Evolutionary conservation across 2,888 invertebrate genomes (phyloP).

Genomic region (Tuberolachnus salignus): DNA sequence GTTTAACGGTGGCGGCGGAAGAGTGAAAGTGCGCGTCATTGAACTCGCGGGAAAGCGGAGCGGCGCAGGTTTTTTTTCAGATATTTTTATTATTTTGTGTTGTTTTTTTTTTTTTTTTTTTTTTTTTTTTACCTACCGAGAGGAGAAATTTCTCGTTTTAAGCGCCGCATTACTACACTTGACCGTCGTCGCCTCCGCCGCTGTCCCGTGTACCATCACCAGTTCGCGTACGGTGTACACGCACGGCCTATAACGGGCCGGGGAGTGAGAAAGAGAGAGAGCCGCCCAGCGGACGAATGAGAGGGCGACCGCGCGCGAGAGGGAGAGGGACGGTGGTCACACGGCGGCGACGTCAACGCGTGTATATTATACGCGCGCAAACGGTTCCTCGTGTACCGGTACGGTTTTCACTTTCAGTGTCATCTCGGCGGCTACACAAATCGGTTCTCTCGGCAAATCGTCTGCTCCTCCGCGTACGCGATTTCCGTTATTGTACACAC

Average conservation of each 20-base stretch:
- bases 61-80: conserved; percentile 2
- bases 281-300: neutral
- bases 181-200: conserved; percentile 40
- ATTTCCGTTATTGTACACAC: neutral
- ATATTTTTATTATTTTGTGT: neutral
- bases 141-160: conserved; percentile 48
- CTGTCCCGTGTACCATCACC: neutral
- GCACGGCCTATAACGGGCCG: neutral
- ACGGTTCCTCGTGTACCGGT: conserved; percentile 52
- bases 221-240: neutral
- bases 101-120: neutral
- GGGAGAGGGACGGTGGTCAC: neutral
- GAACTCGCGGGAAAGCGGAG: conserved; percentile 55
- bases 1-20: neutral
- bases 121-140: neutral
- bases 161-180: conserved; percentile 48
- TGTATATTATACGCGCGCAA: no score
- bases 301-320: neutral
- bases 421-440: conserved; percentile 48
- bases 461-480: neutral
- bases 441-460: conserved; percentile 15
- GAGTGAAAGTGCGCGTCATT: conserved; percentile 53
- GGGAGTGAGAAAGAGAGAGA: neutral
- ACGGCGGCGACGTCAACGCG: neutral
- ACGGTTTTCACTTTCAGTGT: conserved; percentile 56